Base-by-base conservation (phyloP, 2,113 vertebrate genomes). In the Gavialis gangeticus region DNA sequence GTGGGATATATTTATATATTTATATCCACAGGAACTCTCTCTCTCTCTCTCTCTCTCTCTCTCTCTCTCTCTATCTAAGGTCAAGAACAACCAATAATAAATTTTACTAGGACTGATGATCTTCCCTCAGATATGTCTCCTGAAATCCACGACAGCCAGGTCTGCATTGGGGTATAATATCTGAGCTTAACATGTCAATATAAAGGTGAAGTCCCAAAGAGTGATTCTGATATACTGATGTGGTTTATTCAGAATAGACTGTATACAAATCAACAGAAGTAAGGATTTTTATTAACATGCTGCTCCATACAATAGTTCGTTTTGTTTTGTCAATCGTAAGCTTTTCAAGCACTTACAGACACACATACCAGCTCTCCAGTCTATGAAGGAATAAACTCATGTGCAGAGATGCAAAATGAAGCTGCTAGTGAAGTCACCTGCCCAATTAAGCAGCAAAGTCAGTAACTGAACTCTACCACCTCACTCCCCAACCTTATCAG, bases 71-170 rank as follows among this genome's bases (percentile, higher is more conserved):
- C 34, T 34, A 4, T 34, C 34, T 10, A 37, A 14, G 55, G 19
- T 37, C 28, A 94, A 30, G 25, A 92, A 76, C 11, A 13, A 19
- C 34, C 34, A 94, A 67, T 12, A 78, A 21, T 34, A 28, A 11
- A 3, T 5, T 22, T 63, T 82, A 30, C 30, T 34, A n/a, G 18
- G 6, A 25, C 4, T 67, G 28, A 73, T 56, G 90, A 82, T 16
- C 10, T 25, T 88, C 3, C 18, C 5, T 10, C 11, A 62, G 10
- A 54, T 3, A 58, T 1, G 62, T 14, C 24, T 55, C 3, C 54
- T 1, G 3, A 24, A 1, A 12, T 0, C 0, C 9, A 30, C 73
- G 58, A 88, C 1, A 88, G 12, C n/a, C 56, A 59, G 24, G 5
- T 2, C 60, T 1, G 2, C 11, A 75, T 25, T 1, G 71, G 10